A percentile compares a stretch with the other conserved stretches of the same genome.
phyloP scores from a whole-genome alignment of 35 echinoderm and acorn worm genomes.

The Apostichopus parvimensis region DNA sequence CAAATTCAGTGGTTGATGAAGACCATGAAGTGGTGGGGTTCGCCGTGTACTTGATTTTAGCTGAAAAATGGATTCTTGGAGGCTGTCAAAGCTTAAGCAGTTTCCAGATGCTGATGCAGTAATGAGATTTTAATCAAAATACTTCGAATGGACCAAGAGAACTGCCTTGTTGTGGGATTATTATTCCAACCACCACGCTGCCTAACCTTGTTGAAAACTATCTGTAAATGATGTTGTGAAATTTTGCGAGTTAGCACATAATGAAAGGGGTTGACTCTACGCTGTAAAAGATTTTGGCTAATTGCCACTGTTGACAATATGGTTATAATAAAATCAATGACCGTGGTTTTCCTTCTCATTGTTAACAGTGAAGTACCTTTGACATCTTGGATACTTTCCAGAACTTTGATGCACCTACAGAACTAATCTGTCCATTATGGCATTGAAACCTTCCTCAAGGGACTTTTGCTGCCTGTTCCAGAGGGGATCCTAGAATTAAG shows the following conservation, averaged over 20 bases:
- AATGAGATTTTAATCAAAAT: constrained; percentile 29
- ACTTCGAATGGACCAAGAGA: constrained; percentile 16
- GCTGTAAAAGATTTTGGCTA: constrained; percentile 5
- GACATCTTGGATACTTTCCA: not conserved
- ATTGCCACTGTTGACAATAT: constrained; percentile 5
- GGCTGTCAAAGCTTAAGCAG: constrained; percentile 24
- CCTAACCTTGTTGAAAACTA: constrained; percentile 33
- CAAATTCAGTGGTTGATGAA: too few species aligned
- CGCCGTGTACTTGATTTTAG: constrained; percentile 10
- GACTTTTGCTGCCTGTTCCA: not conserved
- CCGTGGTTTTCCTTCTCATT: constrained; percentile 3
- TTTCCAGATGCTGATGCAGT: constrained; percentile 8
- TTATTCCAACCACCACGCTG: constrained; percentile 47
- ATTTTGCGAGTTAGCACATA: not conserved
- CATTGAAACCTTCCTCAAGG: constrained; percentile 1
- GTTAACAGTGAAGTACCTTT: not conserved
- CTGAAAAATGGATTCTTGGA: constrained; percentile 36
- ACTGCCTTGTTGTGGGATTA: constrained; percentile 40
- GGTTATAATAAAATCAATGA: constrained; percentile 22
- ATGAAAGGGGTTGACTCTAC: not conserved
- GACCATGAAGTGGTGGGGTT: not conserved
- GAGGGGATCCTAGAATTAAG: constrained; percentile 17
- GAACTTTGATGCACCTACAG: not conserved
- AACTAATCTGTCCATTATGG: not conserved
- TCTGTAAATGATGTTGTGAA: constrained; percentile 18